Evolutionary conservation across 2,888 invertebrate species (phyloP), one percentile per base, ranked within the genome.

Genomic region (Gasteruption jaculator): DNA sequence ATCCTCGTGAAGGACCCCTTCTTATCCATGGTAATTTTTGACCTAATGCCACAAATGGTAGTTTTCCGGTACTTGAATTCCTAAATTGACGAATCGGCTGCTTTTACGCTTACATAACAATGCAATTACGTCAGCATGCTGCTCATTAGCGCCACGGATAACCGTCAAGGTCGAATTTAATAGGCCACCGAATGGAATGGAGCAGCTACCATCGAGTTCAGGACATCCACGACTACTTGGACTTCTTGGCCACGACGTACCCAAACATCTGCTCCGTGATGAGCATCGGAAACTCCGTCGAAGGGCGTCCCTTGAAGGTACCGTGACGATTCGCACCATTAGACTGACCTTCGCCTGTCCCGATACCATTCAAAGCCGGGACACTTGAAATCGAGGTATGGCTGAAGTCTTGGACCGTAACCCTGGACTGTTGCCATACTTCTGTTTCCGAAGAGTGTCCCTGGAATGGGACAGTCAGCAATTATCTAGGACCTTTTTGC

Each of bases 241-340:
- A 86, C 54, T 82, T 79, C 52, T 71, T 91, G 56, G 84, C 83
- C 43, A 75, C 77, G 41, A 78, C 81, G 0, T 87, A 81, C 69
- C 86, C 89, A 0, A 77, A 84, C 14, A 74, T 83, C 5, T 87
- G 88, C 49, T 80, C 81, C 0, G 80, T 87, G 0, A 76, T 79
- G 60, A 78, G 76, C 5, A 87, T 91, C 49, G 91, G 91, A 20
- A 77, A 75, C 46, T 82, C 89, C 0, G 75, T 80, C 3, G 83
- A 90, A 73, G 85, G 85, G 14, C 76, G 85, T 29, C 80, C 84
- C 2, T 74, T 91, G 8, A 86, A 84, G 76, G 79, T 66, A 56
- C 6, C 30, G 3, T 37, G 10, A 8, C 2, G 8, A 18, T 20
- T 19, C 16, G n/a, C n/a, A n/a, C n/a, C n/a, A n/a, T n/a, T n/a